These are phyloP conservation scores for Macaca nemestrina DNA, from an alignment of 2,113 vertebrate genomes.

Conservation along the genomic window DNA sequence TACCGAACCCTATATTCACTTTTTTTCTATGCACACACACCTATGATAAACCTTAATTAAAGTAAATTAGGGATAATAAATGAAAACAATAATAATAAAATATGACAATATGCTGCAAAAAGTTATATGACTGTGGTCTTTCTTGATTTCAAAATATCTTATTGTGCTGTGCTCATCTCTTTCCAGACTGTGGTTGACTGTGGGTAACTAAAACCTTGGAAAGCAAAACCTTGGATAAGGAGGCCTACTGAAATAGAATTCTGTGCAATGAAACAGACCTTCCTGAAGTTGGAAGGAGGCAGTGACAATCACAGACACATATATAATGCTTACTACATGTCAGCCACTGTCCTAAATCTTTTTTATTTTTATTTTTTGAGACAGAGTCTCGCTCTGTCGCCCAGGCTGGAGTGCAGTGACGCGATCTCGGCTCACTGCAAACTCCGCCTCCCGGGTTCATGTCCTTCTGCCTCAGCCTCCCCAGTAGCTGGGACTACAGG, in stretches of 20 bases:
- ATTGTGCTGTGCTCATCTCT: neutral
- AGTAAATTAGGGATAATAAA: neutral
- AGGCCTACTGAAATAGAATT: neutral
- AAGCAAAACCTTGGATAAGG: neutral
- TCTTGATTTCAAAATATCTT: neutral
- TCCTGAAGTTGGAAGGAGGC: neutral
- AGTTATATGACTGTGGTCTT: neutral
- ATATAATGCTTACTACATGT: fast-evolving
- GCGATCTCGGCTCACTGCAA: too few relatives aligned
- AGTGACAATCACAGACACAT: neutral
- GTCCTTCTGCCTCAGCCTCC: too few relatives aligned
- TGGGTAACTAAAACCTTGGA: neutral
- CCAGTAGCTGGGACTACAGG: too few relatives aligned
- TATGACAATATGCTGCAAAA: neutral
- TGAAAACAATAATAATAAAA: neutral
- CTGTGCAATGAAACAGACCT: fast-evolving
- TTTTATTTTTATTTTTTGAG: too few relatives aligned
- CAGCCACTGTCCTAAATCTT: neutral
- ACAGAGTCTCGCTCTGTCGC: too few relatives aligned
- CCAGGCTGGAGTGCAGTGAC: too few relatives aligned
- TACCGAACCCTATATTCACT: too few relatives aligned
- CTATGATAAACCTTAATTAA: neutral
- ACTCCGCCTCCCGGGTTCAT: too few relatives aligned
- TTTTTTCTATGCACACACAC: neutral
- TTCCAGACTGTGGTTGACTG: neutral